Base-by-base conservation (phyloP, 2,888 invertebrate genomes). In the Apotomis turbidana region DNA sequence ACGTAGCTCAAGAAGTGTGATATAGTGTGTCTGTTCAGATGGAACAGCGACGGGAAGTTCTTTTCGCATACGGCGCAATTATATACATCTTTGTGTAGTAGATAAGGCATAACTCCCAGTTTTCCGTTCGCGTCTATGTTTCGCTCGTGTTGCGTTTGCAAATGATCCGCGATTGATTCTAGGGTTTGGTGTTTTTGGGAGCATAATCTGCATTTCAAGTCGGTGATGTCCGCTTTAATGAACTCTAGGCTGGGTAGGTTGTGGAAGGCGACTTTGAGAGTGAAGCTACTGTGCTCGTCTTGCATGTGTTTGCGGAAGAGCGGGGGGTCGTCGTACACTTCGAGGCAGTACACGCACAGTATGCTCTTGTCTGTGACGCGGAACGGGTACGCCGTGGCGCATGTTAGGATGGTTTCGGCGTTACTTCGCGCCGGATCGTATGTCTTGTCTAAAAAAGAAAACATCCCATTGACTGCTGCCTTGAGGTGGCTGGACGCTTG, bases 311-410 rank as follows among this genome's bases (percentile, higher is more conserved):
- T 68, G 38, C 91, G 78, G 81, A 91, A 92, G 36, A 77, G 72
- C 5, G 84, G 83, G 0, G 91, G 88, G 62, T 91, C 89, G 60
- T 90, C 89, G 81, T 81, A 91, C 4, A 89, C 76, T 75, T 90
- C 91, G 74, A 88, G 88, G 81, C 91, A 93, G 85, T 89, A 91
- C 70, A 91, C 91, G 85, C 93, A 93, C 63, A 91, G 84, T 80
- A 91, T 87, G 15, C 88, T 87, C 74, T 89, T 92, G 83, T 90
- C 89, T 81, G 90, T 90, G 59, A 92, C 90, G 73, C 91, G 82
- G 84, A 93, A 93, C 54, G 92, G 92, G 78, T 88, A 90, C 49
- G 91, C 92, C 75, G 91, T 92, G n/a, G 91, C 87, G 83, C 81
- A 85, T 73, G 87, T 85, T 76, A 93, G 81, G 75, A 93, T 83